Percentiles rank a stretch among this genome's conserved stretches.
Conservation (phyloP, 2,797 vertebrate genomes). For the Cryptoblepharus egeriae region DNA sequence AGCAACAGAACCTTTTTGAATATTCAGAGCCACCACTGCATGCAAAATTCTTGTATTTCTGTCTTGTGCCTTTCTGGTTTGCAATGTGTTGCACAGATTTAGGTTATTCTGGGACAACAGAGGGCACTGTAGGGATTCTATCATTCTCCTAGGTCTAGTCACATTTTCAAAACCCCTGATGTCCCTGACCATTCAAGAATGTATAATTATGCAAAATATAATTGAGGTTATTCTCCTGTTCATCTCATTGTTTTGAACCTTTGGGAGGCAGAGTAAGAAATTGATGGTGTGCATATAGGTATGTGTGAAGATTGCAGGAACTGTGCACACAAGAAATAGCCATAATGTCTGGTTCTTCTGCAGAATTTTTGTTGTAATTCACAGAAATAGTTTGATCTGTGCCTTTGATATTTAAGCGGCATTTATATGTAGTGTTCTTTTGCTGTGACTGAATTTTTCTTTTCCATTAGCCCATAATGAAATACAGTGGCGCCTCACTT, state of each 20-base stretch:
- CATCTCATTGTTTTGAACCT: background rate
- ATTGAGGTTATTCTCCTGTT: background rate
- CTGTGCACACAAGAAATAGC: background rate
- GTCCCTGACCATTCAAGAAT: too few relatives aligned
- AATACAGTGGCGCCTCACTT: too few relatives aligned
- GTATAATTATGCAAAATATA: conserved; percentile 4
- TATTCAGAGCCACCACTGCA: background rate
- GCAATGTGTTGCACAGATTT: background rate
- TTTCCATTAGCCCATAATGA: background rate
- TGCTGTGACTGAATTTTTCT: background rate
- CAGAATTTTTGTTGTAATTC: background rate
- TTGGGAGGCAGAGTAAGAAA: background rate
- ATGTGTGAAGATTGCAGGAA: background rate
- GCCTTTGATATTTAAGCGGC: background rate
- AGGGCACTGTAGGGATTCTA: background rate
- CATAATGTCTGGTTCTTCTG: background rate
- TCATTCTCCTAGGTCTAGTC: background rate
- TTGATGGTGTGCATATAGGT: background rate
- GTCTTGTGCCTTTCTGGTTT: background rate
- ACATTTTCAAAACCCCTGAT: background rate
- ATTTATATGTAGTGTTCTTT: background rate
- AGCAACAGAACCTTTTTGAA: background rate
- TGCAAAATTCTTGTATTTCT: background rate
- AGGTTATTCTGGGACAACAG: background rate
- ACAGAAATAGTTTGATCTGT: background rate